phyloP scores from a whole-genome alignment of 2,113 vertebrate species.

The Recurvirostra avosetta region DNA sequence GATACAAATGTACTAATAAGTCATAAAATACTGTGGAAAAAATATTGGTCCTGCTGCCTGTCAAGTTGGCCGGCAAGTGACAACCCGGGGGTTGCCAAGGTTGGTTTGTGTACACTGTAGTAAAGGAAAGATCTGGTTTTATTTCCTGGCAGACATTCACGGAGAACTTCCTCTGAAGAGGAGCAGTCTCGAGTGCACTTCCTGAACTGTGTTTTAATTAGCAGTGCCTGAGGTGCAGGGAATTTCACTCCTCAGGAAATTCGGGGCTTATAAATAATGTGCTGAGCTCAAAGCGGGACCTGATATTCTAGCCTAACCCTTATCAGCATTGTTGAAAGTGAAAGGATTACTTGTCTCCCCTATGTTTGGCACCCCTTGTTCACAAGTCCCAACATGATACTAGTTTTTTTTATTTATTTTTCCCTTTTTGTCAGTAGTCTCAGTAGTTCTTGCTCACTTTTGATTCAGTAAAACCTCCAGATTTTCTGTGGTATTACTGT shows the following conservation, averaged over 20 bases:
- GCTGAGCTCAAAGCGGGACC: not conserved
- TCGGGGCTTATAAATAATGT: not conserved
- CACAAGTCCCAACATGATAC: not conserved
- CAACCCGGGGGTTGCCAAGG: not conserved
- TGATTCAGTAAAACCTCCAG: not conserved
- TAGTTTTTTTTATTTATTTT: not conserved
- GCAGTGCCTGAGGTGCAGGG: not conserved
- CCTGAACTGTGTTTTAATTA: not conserved
- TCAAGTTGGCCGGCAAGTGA: not conserved
- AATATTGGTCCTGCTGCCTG: not conserved
- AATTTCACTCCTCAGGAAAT: not conserved
- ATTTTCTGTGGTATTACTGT: not conserved
- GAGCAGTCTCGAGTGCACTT: not conserved
- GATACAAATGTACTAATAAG: not conserved
- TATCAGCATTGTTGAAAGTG: not conserved
- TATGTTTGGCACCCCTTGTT: not conserved
- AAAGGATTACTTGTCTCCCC: not conserved
- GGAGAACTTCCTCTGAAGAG: not conserved
- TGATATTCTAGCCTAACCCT: not conserved
- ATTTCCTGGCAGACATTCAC: not conserved
- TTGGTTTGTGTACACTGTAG: not conserved
- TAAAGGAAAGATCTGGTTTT: not conserved
- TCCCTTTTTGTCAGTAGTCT: not conserved
- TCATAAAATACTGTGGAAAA: not conserved
- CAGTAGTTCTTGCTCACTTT: not conserved